Conservation (phyloP, 2,113 vertebrate genomes). For the Muntiacus reevesi region DNA sequence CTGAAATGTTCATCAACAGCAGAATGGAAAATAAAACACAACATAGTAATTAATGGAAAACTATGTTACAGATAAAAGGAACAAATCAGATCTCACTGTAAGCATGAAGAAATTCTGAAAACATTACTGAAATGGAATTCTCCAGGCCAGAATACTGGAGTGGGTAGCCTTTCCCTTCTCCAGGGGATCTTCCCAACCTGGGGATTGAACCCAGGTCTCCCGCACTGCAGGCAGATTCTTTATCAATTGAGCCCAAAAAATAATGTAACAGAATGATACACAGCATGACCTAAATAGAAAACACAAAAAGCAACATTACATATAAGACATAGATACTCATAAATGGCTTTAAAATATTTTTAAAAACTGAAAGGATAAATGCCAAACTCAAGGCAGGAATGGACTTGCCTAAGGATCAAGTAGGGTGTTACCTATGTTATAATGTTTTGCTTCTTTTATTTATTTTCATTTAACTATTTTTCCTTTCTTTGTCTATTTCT, state of each 20-base stretch:
- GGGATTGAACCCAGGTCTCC: not conserved
- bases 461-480: not conserved
- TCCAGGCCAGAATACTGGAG: not conserved
- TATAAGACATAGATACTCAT: not conserved
- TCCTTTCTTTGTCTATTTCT: not conserved
- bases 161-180: not conserved
- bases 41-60: not conserved
- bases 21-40: not conserved
- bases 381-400: not conserved
- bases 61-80: not conserved
- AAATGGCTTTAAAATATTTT: not conserved
- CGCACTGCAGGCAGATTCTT: fast-evolving
- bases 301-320: not conserved
- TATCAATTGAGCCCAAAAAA: not conserved
- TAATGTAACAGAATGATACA: not conserved
- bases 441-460: not conserved
- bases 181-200: not conserved
- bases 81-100: not conserved
- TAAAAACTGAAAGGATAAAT: not conserved
- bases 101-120: not conserved
- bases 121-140: not conserved
- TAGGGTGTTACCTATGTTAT: not conserved
- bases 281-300: not conserved
- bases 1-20: not conserved
- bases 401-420: not conserved